Conservation (phyloP, 2,113 vertebrate genomes). For the Motacilla tschutschensis region DNA sequence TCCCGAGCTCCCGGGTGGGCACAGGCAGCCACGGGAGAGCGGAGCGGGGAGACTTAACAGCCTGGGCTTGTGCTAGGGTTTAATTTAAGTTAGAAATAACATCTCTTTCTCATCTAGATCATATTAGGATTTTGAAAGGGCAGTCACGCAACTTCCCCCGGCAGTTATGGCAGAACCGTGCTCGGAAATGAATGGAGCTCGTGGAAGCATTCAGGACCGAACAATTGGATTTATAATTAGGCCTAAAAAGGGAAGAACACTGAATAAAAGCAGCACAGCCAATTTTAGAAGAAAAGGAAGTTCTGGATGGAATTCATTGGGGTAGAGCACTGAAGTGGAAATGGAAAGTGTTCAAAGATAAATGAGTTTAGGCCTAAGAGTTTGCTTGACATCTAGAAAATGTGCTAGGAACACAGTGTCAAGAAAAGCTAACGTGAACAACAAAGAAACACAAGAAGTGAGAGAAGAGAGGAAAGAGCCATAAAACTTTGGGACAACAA, state of each 20-base stretch:
- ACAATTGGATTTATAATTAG: conserved; percentile 65
- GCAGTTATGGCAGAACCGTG: conserved; percentile 48
- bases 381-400: conserved; percentile 64
- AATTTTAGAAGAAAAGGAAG: conserved; percentile 68
- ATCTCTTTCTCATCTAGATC: conserved; percentile 53
- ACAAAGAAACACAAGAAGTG: conserved; percentile 58
- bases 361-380: conserved; percentile 61
- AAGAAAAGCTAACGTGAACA: conserved; percentile 46
- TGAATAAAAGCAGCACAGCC: conserved; percentile 66
- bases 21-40: fast-evolving
- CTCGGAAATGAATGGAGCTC: conserved; percentile 58
- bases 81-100: conserved; percentile 59
- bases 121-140: conserved; percentile 59
- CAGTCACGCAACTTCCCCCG: conserved; percentile 55
- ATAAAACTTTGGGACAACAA: conserved; percentile 55
- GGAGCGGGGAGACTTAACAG: not conserved
- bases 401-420: conserved; percentile 54
- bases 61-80: not conserved
- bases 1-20: not conserved
- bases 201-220: conserved; percentile 60
- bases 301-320: conserved; percentile 58
- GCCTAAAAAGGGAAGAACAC: conserved; percentile 52
- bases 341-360: conserved; percentile 63
- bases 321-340: conserved; percentile 50
- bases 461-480: conserved; percentile 56